Evolutionary conservation across 2,113 vertebrate species (phyloP), one percentile per base, ranked within the genome.

Genomic region (Columbina picui): DNA sequence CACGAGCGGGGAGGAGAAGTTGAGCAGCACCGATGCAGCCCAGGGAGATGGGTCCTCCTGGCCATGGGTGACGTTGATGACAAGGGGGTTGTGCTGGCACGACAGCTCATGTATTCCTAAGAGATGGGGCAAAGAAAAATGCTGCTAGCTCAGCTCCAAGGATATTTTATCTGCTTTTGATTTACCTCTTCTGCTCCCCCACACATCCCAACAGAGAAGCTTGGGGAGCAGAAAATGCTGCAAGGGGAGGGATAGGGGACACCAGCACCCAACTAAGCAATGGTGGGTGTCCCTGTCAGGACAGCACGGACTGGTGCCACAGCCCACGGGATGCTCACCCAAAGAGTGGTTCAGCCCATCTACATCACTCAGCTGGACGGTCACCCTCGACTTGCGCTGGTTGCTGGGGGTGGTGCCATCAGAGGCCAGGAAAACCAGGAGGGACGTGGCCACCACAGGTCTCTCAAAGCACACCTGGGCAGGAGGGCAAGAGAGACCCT

Each of bases 391-490:
- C 60, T 73, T 98, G 93, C 61, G 98, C 76, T 97, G 97, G 50
- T 98, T 97, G 27, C 96, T 96, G 38, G 97, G 97, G 87, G 89
- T 77, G 1, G 94, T 93, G 10, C 99, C 99, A 13, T 99, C 98
- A 59, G 98, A 98, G 3, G 98, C 98, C 96, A 99, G 94, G 97
- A 99, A 99, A 86, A 99, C 84, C 75, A 99, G 98, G 70, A 99
- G 90, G 36, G 99, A 98, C 7, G 97, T 97, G 53, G 99, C 98
- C 57, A 98, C 97, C 43, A 98, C 98, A 2, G 99, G 98, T 77
- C 97, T 98, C 80, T 90, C 97, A 94, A 99, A 99, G 89, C 98
- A 99, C 55, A 99, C 98, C 99, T 99, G 92, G 63, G 49, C 14
- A 73, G 59, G 77, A 95, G 56, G 25, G 82, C 41, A 68, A 80